Conservation (phyloP, 2,797 vertebrate genomes). For the Todus mexicanus region DNA sequence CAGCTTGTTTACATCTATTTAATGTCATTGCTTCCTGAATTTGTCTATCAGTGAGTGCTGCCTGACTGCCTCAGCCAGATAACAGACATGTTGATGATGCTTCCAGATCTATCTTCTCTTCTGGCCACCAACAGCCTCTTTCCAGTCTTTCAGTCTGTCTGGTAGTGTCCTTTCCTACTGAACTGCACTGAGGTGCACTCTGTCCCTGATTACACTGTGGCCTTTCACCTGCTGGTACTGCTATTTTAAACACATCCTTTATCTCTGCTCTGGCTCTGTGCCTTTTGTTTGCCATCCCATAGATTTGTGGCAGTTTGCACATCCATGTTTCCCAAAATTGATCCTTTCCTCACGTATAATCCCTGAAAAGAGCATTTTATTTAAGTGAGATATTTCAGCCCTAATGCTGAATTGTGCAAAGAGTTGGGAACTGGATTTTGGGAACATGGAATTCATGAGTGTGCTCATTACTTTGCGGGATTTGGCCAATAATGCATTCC, state of each 20-base stretch:
- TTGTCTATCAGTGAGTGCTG: constrained; percentile 56
- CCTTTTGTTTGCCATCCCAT: background rate
- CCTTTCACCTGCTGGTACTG: background rate
- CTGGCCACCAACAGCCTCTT: constrained; percentile 22
- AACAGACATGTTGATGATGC: constrained; percentile 3
- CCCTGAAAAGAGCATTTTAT: background rate
- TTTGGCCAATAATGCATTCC: background rate
- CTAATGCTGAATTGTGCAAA: background rate
- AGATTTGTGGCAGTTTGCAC: background rate
- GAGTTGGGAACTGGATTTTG: background rate
- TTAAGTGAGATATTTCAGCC: background rate
- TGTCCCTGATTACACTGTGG: background rate
- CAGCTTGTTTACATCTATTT: constrained; percentile 70
- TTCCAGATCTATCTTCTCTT: constrained; percentile 45
- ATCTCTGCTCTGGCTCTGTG: background rate
- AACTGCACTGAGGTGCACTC: background rate
- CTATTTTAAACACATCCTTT: background rate
- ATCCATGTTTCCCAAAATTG: background rate
- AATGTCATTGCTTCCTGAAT: constrained; percentile 60
- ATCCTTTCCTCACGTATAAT: background rate
- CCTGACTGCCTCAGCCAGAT: constrained; percentile 62
- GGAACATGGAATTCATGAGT: background rate
- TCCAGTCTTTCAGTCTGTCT: constrained; percentile 1
- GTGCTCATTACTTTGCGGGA: background rate
- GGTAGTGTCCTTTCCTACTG: background rate